Conservation (phyloP, 2,888 invertebrate species). For the Sarcophaga caerulescens region DNA sequence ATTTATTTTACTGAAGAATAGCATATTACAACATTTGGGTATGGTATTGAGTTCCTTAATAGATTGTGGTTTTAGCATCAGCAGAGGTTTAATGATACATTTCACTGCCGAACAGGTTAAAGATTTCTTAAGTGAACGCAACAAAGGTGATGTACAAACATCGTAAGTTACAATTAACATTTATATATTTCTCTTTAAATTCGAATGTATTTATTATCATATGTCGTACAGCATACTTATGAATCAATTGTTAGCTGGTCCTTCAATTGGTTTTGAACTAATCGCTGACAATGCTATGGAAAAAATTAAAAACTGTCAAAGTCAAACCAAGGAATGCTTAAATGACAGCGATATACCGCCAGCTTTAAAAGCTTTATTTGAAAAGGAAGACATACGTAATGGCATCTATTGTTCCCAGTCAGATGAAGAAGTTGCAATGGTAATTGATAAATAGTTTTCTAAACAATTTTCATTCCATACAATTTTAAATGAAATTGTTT, state of each 20-base stretch:
- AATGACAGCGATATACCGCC: slow-evolving; percentile 70
- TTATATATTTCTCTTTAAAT: neutral
- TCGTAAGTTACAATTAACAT: slow-evolving; percentile 82
- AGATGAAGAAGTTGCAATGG: slow-evolving; percentile 78
- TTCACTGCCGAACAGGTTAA: slow-evolving; percentile 86
- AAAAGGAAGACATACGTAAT: slow-evolving; percentile 85
- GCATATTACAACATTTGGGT: slow-evolving; percentile 86
- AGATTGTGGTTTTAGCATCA: slow-evolving; percentile 84
- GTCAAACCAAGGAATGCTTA: slow-evolving; percentile 69
- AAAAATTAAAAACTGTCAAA: slow-evolving; percentile 74
- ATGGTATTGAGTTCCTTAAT: slow-evolving; percentile 87
- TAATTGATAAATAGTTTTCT: slow-evolving; percentile 7
- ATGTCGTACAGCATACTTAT: slow-evolving; percentile 72
- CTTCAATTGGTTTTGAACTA: slow-evolving; percentile 77
- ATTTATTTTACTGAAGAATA: slow-evolving; percentile 90
- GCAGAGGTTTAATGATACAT: slow-evolving; percentile 87
- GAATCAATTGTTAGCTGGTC: slow-evolving; percentile 75
- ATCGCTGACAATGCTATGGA: slow-evolving; percentile 79
- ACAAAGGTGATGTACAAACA: slow-evolving; percentile 84
- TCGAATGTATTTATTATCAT: neutral
- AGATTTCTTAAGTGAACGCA: slow-evolving; percentile 83
- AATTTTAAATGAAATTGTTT: neutral
- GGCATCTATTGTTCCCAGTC: slow-evolving; percentile 86
- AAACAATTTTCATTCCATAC: neutral
- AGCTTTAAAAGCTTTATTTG: slow-evolving; percentile 85